Base-by-base conservation (phyloP, 2,888 invertebrate species). In the Philereme transversata region DNA sequence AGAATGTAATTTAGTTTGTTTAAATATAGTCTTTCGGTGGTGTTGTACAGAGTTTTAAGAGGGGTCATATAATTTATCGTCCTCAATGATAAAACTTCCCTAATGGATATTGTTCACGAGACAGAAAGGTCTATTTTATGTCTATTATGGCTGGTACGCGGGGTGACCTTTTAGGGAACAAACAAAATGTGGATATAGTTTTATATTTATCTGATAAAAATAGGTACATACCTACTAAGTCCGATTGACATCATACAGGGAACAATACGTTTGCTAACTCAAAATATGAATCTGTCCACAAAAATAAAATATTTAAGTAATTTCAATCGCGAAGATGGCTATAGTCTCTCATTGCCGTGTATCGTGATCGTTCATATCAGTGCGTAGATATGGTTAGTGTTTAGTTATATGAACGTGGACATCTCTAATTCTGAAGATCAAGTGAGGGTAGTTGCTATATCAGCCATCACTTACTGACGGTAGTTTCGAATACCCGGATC, bases 1-100 rank as follows among this genome's bases (percentile, higher is more conserved):
- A 87, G 75, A 79, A 76, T 75, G 81, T 85, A 89, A 90, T 86
- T 80, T 84, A 84, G 87, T 88, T 89, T 87, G 83, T 87, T 88
- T 89, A 87, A 89, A 86, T 79, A 86, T 79, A 81, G 84, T 83
- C 85, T 84, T 84, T 77, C 80, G 79, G 78, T 76, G 69, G 76
- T 73, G 68, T 71, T 77, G 68, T 74, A 71, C 65, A 71, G 70
- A 74, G 68, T 77, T 82, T 81, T 74, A 76, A 73, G 69, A 76
- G 83, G 83, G 86, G 84, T 69, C 72, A 69, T 61, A 73, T 86
- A 86, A 89, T 89, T 90, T 89, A 90, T 88, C 76, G 83, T 79
- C 77, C 77, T 77, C 77, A 79, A 83, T 86, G 85, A 89, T 86
- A 88, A 88, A 83, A 86, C 84, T 84, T 81, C 78, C 79, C 78